Percentiles rank a stretch among this genome's conserved stretches.
Conservation (phyloP, 2,888 invertebrate genomes). For the Himalopsyche tibetana region DNA sequence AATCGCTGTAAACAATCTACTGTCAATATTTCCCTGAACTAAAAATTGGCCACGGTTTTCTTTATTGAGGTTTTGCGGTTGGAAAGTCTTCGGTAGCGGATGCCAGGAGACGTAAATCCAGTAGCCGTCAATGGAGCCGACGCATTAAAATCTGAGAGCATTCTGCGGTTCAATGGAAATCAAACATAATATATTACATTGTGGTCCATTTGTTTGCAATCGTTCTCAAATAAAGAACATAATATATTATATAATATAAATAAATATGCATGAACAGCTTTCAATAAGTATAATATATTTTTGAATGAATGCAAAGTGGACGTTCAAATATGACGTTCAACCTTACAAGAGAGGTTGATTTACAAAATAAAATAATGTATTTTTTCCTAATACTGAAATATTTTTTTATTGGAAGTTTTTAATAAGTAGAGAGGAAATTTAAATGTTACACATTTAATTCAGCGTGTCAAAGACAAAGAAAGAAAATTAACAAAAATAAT, state of each 20-base stretch:
- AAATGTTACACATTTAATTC: no score
- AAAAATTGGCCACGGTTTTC: constrained; percentile 15
- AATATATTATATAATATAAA: not conserved
- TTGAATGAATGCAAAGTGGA: no score
- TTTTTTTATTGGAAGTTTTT: no score
- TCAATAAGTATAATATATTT: no score
- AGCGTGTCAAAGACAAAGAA: no score
- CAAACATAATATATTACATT: constrained; percentile 37
- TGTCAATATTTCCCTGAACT: not conserved
- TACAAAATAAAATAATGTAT: no score
- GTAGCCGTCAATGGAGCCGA: constrained; percentile 58
- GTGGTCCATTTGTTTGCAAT: constrained; percentile 24
- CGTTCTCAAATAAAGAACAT: not conserved
- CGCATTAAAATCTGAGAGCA: constrained; percentile 45
- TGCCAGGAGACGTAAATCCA: constrained; percentile 58
- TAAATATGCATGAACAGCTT: no score
- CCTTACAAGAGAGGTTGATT: no score
- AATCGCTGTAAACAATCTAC: not conserved
- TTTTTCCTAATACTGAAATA: no score
- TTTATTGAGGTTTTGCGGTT: constrained; percentile 47
- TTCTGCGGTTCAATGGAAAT: constrained; percentile 48
- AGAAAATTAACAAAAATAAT: no score
- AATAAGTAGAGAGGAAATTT: no score
- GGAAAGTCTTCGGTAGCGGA: constrained; percentile 8
- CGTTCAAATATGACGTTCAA: no score